Percentiles rank a stretch among this genome's conserved stretches.
These are phyloP conservation scores for Corticium candelabrum DNA, from an alignment of 37 sponge, comb jelly and placozoan genomes.

Conservation along the genomic window DNA sequence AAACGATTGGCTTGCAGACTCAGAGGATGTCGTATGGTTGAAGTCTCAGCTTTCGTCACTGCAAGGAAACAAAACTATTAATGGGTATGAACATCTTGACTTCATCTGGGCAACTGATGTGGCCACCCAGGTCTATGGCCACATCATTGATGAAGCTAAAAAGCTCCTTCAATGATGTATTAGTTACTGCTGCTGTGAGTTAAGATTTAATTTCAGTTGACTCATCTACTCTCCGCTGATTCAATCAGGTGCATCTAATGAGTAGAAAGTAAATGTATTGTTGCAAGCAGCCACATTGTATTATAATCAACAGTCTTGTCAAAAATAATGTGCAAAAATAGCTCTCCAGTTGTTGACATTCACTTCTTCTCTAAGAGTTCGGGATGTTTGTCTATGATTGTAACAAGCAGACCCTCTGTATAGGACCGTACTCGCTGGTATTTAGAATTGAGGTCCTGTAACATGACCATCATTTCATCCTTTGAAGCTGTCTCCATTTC, in stretches of 20 bases:
- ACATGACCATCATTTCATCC: background rate
- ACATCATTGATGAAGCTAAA: background rate
- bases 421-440: background rate
- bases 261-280: too few species aligned
- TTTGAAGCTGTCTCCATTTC: slow-evolving; percentile 2
- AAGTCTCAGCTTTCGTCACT: background rate
- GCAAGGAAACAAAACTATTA: background rate
- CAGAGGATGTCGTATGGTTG: background rate
- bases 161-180: too few species aligned
- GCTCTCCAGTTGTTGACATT: too few species aligned
- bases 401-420: background rate
- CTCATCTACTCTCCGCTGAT: too few species aligned
- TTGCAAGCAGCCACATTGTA: too few species aligned
- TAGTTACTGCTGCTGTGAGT: too few species aligned
- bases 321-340: background rate
- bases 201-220: too few species aligned
- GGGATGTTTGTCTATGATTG: background rate
- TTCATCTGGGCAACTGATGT: background rate
- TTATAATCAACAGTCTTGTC: too few species aligned
- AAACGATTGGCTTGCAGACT: background rate
- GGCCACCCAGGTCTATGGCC: background rate
- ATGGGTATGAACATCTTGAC: background rate
- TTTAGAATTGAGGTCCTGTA: background rate
- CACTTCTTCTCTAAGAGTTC: background rate
- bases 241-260: too few species aligned